phyloP scores from a whole-genome alignment of 2,113 vertebrate species.

The Hyperopisus bebe region DNA sequence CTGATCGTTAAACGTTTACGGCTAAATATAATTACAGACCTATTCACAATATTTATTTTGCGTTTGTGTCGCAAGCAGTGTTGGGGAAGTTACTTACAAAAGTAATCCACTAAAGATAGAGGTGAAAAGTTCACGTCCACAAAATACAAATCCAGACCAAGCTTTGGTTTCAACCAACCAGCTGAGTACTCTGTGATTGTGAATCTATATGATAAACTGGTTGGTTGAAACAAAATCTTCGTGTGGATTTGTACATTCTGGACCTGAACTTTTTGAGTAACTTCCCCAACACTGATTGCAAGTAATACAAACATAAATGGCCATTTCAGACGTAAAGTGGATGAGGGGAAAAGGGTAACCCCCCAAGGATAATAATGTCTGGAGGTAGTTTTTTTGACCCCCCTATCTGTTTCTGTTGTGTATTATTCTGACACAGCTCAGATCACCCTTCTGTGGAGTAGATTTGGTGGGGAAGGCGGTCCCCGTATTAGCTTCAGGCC shows the following conservation, averaged over 20 bases:
- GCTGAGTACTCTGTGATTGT: too few species aligned
- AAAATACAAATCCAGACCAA: too few species aligned
- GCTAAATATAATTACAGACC: background rate
- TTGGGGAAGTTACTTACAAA: too few species aligned
- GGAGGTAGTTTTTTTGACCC: background rate
- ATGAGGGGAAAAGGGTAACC: background rate
- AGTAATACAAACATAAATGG: slow-evolving; percentile 43
- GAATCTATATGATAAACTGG: too few species aligned
- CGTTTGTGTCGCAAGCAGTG: background rate
- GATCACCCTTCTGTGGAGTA: background rate
- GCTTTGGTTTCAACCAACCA: too few species aligned
- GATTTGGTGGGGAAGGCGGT: background rate
- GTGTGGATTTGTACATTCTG: too few species aligned
- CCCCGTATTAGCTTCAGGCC: background rate
- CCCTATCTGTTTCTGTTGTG: background rate
- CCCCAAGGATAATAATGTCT: background rate
- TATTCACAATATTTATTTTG: background rate
- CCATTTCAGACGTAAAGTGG: too few species aligned
- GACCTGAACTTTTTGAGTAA: too few species aligned
- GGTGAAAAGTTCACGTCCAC: too few species aligned
- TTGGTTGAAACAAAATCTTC: too few species aligned
- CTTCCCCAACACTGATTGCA: too few species aligned
- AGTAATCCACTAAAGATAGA: too few species aligned
- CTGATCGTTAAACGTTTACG: background rate
- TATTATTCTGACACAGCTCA: background rate